These are phyloP conservation scores for Tyria jacobaeae DNA, from an alignment of 2,888 invertebrate genomes.

Conservation along the genomic window DNA sequence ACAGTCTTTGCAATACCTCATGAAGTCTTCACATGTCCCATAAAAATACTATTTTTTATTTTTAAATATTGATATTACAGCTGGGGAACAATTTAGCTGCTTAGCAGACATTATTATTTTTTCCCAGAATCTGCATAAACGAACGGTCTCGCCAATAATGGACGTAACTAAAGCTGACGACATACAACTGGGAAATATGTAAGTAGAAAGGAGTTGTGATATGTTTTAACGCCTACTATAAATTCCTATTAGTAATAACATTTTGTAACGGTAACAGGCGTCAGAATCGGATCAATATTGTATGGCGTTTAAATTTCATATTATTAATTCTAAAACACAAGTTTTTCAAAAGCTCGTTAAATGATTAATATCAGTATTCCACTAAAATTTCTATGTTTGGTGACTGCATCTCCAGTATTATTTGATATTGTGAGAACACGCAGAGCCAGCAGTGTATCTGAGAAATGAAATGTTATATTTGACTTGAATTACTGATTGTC, in stretches of 20 bases:
- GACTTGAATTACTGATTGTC: not conserved
- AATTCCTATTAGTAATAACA: not conserved
- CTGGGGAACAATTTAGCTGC: too few relatives aligned
- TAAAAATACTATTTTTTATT: too few relatives aligned
- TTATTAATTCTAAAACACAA: not conserved
- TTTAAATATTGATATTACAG: too few relatives aligned
- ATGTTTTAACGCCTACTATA: not conserved
- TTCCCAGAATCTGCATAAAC: too few relatives aligned
- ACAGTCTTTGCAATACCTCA: not conserved
- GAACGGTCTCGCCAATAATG: too few relatives aligned
- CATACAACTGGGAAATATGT: too few relatives aligned
- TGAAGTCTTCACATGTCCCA: too few relatives aligned
- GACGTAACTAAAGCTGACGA: too few relatives aligned
- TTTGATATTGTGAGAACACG: slow-evolving; percentile 94
- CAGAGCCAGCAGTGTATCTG: slow-evolving; percentile 96
- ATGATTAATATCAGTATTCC: slow-evolving; percentile 64
- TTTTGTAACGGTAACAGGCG: not conserved
- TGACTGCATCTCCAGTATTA: slow-evolving; percentile 92
- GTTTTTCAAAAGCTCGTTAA: not conserved
- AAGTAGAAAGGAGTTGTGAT: not conserved
- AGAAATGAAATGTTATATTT: slow-evolving; percentile 44
- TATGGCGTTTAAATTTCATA: not conserved
- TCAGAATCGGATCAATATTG: not conserved
- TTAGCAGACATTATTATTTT: too few relatives aligned
- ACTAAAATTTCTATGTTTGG: slow-evolving; percentile 93